These are phyloP conservation scores for Zaprionus ornatus DNA, from an alignment of 1,140 invertebrate genomes.

Conservation along the genomic window DNA sequence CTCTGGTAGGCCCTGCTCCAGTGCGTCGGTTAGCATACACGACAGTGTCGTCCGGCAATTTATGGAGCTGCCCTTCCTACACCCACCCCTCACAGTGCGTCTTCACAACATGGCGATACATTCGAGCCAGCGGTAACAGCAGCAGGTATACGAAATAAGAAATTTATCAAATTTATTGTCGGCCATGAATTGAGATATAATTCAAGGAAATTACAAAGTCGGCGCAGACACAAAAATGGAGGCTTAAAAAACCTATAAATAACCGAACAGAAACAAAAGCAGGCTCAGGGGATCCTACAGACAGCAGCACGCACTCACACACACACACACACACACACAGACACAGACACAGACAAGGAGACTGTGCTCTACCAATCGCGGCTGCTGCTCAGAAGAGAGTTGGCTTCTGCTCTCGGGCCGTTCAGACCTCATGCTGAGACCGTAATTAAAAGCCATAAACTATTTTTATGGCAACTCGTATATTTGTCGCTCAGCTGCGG, in stretches of 20 bases:
- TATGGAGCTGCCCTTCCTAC: slow-evolving; percentile 39
- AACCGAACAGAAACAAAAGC: slow-evolving; percentile 58
- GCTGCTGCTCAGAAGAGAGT: slow-evolving; percentile 35
- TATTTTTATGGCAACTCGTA: slow-evolving; percentile 74
- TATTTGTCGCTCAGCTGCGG: slow-evolving; percentile 67
- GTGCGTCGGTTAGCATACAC: slow-evolving; percentile 6
- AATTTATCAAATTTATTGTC: slow-evolving; percentile 78
- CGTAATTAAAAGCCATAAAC: slow-evolving; percentile 80
- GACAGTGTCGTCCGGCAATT: slow-evolving; percentile 61
- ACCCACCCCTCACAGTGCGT: slow-evolving; percentile 1
- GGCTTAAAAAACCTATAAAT: slow-evolving; percentile 75
- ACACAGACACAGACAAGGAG: background rate
- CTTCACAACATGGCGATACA: slow-evolving; percentile 49
- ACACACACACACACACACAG: background rate
- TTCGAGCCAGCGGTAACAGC: background rate
- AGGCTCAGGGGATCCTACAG: background rate
- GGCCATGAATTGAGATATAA: slow-evolving; percentile 79
- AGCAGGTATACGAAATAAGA: slow-evolving; percentile 72
- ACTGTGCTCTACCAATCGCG: slow-evolving; percentile 51
- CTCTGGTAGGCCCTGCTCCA: slow-evolving; percentile 2
- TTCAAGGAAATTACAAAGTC: slow-evolving; percentile 76
- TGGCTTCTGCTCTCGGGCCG: slow-evolving; percentile 21
- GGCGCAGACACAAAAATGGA: slow-evolving; percentile 61
- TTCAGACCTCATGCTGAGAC: slow-evolving; percentile 64
- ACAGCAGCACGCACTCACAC: background rate